Evolutionary conservation across 2,113 vertebrate species (phyloP).

Genomic region (Arenaria interpres): DNA sequence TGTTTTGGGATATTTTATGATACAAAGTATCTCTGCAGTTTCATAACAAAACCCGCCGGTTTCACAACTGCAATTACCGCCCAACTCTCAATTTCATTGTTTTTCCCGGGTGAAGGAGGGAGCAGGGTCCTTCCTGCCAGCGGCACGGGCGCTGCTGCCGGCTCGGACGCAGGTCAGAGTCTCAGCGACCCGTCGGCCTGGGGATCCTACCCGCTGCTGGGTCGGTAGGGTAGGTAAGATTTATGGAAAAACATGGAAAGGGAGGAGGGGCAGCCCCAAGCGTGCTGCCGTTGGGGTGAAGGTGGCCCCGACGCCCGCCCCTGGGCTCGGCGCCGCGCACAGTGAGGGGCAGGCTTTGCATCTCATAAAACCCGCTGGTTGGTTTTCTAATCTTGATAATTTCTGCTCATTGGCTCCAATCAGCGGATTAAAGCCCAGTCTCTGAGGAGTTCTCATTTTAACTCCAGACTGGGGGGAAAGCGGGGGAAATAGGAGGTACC

Average conservation of each 20-base stretch:
- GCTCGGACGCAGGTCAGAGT: too few relatives aligned
- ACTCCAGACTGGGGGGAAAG: neutral
- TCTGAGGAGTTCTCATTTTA: slow-evolving; percentile 30
- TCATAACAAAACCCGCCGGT: neutral
- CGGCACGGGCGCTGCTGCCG: too few relatives aligned
- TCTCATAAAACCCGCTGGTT: neutral
- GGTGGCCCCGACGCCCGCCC: neutral
- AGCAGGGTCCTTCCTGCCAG: neutral
- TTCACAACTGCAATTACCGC: rapidly evolving
- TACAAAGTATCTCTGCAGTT: neutral
- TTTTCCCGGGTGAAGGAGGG: neutral
- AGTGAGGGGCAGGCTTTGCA: slow-evolving; percentile 20
- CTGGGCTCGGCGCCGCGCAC: neutral
- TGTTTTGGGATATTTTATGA: neutral
- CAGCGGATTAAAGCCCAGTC: slow-evolving; percentile 24
- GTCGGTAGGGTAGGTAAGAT: neutral
- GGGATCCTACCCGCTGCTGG: neutral
- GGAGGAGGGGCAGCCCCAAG: neutral
- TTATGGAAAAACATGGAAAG: neutral
- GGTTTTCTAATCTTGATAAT: slow-evolving; percentile 35
- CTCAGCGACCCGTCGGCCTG: rapidly evolving
- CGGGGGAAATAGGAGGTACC: slow-evolving; percentile 22
- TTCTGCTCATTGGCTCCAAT: slow-evolving; percentile 61
- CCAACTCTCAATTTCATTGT: neutral
- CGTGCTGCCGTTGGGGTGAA: neutral